phyloP scores from a whole-genome alignment of 2,888 invertebrate genomes.

The Nomada lathburiana region DNA sequence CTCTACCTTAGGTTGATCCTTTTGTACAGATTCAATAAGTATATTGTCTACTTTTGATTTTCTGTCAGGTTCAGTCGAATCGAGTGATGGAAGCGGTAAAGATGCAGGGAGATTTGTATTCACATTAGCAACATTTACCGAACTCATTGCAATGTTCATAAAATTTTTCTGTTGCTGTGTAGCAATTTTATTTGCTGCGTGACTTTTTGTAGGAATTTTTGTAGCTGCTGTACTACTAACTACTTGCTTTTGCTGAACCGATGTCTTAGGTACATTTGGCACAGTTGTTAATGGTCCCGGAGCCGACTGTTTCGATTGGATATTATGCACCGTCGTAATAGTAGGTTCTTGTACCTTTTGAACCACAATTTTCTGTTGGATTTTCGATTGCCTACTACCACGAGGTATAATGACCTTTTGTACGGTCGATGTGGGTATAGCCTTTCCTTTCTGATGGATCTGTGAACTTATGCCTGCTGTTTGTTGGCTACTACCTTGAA shows the following conservation, averaged over 20 bases:
- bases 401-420: slow-evolving; percentile 74
- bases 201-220: slow-evolving; percentile 54
- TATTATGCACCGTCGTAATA: slow-evolving; percentile 54
- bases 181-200: slow-evolving; percentile 33
- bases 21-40: slow-evolving; percentile 58
- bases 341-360: slow-evolving; percentile 67
- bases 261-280: slow-evolving; percentile 44
- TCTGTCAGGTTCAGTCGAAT: slow-evolving; percentile 69
- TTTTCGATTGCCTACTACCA: slow-evolving; percentile 70
- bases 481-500: slow-evolving; percentile 62
- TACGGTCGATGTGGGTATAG: slow-evolving; percentile 43
- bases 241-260: slow-evolving; percentile 56
- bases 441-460: slow-evolving; percentile 71
- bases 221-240: slow-evolving; percentile 27
- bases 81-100: slow-evolving; percentile 68
- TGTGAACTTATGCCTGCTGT: slow-evolving; percentile 55
- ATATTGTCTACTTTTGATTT: slow-evolving; percentile 62
- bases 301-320: slow-evolving; percentile 57
- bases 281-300: slow-evolving; percentile 24
- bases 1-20: slow-evolving; percentile 58
- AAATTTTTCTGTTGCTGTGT: slow-evolving; percentile 68
- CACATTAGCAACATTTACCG: slow-evolving; percentile 37
- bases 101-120: slow-evolving; percentile 52
- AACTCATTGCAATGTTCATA: slow-evolving; percentile 68
- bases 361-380: slow-evolving; percentile 74